phyloP scores from a whole-genome alignment of 2,113 vertebrate genomes.

The Progne subis region DNA sequence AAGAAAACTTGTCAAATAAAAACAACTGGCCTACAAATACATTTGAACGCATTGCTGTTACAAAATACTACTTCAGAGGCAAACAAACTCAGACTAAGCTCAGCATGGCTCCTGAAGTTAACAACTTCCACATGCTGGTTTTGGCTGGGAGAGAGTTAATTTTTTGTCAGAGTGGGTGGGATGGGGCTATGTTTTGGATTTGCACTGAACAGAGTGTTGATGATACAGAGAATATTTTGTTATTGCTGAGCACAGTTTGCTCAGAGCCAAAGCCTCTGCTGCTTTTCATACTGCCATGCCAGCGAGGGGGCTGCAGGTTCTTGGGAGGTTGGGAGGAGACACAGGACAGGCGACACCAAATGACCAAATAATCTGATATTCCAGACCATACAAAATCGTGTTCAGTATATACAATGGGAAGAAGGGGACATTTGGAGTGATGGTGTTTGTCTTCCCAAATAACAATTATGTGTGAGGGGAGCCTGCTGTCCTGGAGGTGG shows the following conservation, averaged over 20 bases:
- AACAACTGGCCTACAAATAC: not conserved
- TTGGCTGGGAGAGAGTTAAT: not conserved
- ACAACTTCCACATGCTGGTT: not conserved
- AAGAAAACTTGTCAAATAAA: not conserved
- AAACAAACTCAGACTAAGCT: not conserved
- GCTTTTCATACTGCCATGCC: too few species aligned
- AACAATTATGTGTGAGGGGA: fast-evolving
- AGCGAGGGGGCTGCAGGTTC: fast-evolving
- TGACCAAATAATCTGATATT: too few species aligned
- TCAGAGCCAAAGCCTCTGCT: not conserved
- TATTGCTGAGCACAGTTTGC: not conserved
- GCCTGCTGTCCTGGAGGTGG: not conserved
- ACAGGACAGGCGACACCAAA: not conserved
- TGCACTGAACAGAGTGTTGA: not conserved
- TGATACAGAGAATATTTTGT: not conserved
- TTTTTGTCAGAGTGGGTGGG: not conserved
- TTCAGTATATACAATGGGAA: not conserved
- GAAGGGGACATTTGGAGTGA: not conserved
- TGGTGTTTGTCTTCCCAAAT: not conserved
- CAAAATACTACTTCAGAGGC: not conserved
- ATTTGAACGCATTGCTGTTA: not conserved
- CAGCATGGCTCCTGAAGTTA: not conserved
- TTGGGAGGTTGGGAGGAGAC: not conserved
- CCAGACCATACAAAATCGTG: fast-evolving
- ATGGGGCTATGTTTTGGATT: not conserved